Base-by-base conservation (phyloP, 2,888 invertebrate genomes). In the Tyria jacobaeae region DNA sequence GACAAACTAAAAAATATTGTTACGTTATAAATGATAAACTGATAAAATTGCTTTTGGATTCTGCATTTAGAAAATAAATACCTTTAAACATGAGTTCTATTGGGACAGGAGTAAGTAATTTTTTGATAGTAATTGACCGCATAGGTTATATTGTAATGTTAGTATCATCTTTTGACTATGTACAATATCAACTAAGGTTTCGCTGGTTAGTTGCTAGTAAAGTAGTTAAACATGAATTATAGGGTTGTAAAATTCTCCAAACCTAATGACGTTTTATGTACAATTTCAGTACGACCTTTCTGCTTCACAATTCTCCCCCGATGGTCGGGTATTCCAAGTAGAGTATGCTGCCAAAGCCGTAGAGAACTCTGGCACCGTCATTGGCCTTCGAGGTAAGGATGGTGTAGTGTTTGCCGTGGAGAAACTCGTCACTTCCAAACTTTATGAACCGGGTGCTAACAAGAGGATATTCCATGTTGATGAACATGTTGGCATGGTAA, bases 311-410 rank as follows among this genome's bases (percentile, higher is more conserved):
- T 99, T 99, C 94, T 99, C 99, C 2, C 99, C 99, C 3, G 99
- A 99, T 89, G 99, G 99, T 12, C 95, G 99, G 78, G 99, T 99
- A 39, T 99, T 99, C 91, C 99, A 99, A 96, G 99, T 99, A 2
- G 99, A 99, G 94, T 99, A 99, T 94, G 99, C 99, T 4, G 97
- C 97, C 60, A 99, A 99, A 94, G 99, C 99, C 5, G 99, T 99
- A 1, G 99, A 99, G 93, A 98, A 98, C 85, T 98, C 98, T 85
- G 99, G 99, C 12, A 99, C 99, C 65, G 98, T 99, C 15, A 97
- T 99, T 71, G 99, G 97, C 0, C 95, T 99, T 6, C 94, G 98
- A 80, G 99, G 99, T 27, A 99, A 98, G 85, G 99, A 99, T 94
- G 98, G 99, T 60, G 97, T 99, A 4, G 98, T 99, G 6, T 97